These are phyloP conservation scores for Momotus momota DNA, from an alignment of 2,797 vertebrate genomes.

Conservation along the genomic window DNA sequence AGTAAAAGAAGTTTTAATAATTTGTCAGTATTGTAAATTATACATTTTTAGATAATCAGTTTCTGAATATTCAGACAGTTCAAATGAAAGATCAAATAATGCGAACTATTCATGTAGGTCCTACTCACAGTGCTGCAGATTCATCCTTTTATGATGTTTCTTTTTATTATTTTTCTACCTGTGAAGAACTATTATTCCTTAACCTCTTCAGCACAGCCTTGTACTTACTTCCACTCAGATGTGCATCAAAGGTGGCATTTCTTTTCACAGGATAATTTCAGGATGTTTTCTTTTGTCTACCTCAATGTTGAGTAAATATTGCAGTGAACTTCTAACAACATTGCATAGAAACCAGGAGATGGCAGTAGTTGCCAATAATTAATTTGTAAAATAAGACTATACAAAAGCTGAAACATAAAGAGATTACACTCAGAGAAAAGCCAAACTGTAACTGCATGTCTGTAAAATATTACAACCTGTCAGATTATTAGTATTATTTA, in stretches of 20 bases:
- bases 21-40: background rate
- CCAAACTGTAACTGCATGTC: background rate
- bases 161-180: background rate
- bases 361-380: constrained; percentile 35
- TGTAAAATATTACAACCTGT: background rate
- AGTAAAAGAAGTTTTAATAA: background rate
- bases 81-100: background rate
- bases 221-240: background rate
- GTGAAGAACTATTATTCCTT: background rate
- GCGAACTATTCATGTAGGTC: background rate
- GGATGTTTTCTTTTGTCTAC: background rate
- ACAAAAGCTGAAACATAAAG: background rate
- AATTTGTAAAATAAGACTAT: background rate
- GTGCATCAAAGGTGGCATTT: background rate
- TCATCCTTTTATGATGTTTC: background rate
- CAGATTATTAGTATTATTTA: background rate
- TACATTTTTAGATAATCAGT: background rate
- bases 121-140: background rate
- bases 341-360: constrained; percentile 38
- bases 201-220: background rate
- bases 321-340: background rate
- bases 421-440: background rate
- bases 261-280: background rate
- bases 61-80: background rate
- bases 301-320: background rate